Percentiles rank a stretch among this genome's conserved stretches.
These are phyloP conservation scores for Laticauda colubrina DNA, from an alignment of 2,113 vertebrate species.

Conservation along the genomic window DNA sequence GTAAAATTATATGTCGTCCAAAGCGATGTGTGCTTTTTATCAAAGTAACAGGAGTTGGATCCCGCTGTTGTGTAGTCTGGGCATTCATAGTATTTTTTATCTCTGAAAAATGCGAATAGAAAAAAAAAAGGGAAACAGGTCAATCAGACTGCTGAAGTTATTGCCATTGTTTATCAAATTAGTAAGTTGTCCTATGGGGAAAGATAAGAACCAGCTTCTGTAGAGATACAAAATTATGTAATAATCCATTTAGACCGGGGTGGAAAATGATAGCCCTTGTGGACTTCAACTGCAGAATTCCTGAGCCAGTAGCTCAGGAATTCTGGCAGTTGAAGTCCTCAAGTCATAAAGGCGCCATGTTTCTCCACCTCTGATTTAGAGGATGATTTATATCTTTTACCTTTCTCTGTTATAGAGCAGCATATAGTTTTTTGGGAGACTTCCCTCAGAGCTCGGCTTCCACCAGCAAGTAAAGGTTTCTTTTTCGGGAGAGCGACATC, in stretches of 20 bases:
- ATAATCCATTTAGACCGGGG: neutral
- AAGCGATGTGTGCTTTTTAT: conserved; percentile 82
- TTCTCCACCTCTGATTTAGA: neutral
- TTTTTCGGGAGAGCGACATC: conserved; percentile 84
- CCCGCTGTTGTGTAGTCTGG: conserved; percentile 87
- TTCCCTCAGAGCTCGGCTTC: conserved; percentile 76
- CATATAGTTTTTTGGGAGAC: conserved; percentile 75
- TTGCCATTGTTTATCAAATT: neutral
- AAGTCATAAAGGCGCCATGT: neutral
- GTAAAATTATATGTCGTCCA: conserved; percentile 87
- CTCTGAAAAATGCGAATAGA: conserved; percentile 68
- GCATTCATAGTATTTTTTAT: conserved; percentile 75
- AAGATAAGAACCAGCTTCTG: neutral
- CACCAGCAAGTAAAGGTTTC: conserved; percentile 92
- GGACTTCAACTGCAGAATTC: neutral
- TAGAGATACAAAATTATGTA: neutral
- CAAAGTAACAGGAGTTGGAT: conserved; percentile 90
- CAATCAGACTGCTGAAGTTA: neutral
- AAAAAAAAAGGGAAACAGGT: conserved; percentile 31
- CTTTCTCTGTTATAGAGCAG: conserved; percentile 81
- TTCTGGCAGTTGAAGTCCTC: too few relatives aligned
- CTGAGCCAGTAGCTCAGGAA: neutral
- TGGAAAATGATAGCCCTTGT: neutral
- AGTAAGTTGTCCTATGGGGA: neutral
- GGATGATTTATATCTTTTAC: conserved; percentile 61